These are phyloP conservation scores for Haliclona indistincta DNA, from an alignment of 37 sponge, comb jelly and placozoan genomes.

Conservation along the genomic window DNA sequence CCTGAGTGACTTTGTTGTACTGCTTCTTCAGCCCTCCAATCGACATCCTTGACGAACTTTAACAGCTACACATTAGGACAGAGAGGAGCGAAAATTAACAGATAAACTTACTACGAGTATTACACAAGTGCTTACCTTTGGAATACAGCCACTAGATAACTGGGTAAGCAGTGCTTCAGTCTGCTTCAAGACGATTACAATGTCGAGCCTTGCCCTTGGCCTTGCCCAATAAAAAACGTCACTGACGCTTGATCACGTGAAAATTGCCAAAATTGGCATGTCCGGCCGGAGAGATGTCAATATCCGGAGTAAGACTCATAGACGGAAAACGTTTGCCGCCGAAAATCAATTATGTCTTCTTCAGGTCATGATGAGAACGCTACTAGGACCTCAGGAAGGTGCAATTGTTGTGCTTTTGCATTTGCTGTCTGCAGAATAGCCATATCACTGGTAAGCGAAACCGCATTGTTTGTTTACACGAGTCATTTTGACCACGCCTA, in stretches of 20 bases:
- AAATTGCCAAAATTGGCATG: neutral
- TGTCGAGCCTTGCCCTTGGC: no score
- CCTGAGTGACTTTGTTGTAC: slow-evolving; percentile 84
- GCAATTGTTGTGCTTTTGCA: slow-evolving; percentile 30
- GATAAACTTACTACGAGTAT: no score
- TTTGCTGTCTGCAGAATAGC: slow-evolving; percentile 58
- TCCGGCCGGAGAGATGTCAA: neutral
- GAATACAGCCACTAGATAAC: no score
- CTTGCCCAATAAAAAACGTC: no score
- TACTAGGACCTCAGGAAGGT: slow-evolving; percentile 33
- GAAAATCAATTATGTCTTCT: neutral
- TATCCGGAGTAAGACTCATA: neutral
- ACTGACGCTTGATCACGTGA: neutral
- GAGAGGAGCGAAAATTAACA: no score
- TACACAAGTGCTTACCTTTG: no score
- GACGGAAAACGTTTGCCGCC: neutral
- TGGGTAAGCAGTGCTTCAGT: no score
- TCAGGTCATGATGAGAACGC: no score
- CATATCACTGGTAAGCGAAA: slow-evolving; percentile 42
- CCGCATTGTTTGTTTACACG: no score
- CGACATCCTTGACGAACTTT: slow-evolving; percentile 41
- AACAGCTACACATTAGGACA: neutral
- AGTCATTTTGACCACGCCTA: neutral
- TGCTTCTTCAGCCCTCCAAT: slow-evolving; percentile 70
- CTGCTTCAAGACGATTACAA: no score